Evolutionary conservation across 2,888 invertebrate genomes (phyloP), one percentile per base, ranked within the genome.

Genomic region (Atrina japonica): DNA sequence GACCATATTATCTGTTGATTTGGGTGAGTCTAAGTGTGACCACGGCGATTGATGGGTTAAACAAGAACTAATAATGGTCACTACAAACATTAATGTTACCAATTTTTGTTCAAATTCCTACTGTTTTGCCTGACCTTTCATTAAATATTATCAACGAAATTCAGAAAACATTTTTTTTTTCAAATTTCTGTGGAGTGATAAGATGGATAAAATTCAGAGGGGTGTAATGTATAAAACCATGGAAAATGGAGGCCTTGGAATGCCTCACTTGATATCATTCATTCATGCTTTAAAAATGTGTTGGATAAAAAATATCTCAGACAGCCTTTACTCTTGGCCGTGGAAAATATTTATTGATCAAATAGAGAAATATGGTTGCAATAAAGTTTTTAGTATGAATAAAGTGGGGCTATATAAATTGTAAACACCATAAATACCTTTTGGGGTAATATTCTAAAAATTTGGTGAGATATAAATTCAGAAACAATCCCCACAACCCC

Each of bases 251-350:
- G 59, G 45, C 18, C 9, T 27, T 16, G 21, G 25, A 59, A 25
- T 59, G 16, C 60, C 60, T 60, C 60, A 47, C 47, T 16, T 60
- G n/a, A 9, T 18, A 29, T 49, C 49, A 27, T 60, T 49, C 29
- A 27, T 5, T 30, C 50, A 35, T 50, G 35, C 50, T 21, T 27
- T 49, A 35, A 61, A 61, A 35, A 21, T 49, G 9, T 61, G 49
- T 35, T 61, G 61, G 61, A 30, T 50, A 50, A 60, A 29, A 21
- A 60, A 60, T 18, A 14, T 45, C 29, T 9, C 49, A 5, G 35
- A 61, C 49, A 49, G 49, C 16, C 3, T 35, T 3, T 23, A 61
- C 49, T 29, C 16, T 14, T 18, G 43, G 6, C 45, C 25, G 16
- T 45, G 59, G 45, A 45, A 45, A 27, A 21, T n/a, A n/a, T 27